Evolutionary conservation across 2,113 vertebrate genomes (phyloP).

Genomic region (Microtus pennsylvanicus): DNA sequence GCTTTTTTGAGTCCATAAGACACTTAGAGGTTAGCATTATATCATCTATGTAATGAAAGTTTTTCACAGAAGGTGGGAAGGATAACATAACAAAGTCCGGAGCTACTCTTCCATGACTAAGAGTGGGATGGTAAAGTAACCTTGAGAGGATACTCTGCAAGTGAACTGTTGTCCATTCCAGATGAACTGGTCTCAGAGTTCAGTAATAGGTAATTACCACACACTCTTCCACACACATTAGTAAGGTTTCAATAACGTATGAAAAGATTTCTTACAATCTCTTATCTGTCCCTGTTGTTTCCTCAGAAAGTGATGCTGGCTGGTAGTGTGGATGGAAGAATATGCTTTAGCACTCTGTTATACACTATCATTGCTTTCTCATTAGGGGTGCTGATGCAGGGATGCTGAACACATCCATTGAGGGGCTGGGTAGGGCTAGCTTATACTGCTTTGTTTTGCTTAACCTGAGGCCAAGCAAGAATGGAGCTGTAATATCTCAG

Average conservation of each 20-base stretch:
- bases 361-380: background rate
- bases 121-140: background rate
- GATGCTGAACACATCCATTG: background rate
- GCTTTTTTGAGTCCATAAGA: background rate
- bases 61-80: background rate
- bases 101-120: background rate
- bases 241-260: too few species aligned
- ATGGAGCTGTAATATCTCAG: background rate
- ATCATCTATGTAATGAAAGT: background rate
- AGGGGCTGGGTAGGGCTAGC: background rate
- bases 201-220: background rate
- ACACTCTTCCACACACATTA: too few species aligned
- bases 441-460: background rate
- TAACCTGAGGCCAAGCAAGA: background rate
- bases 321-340: background rate
- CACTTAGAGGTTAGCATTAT: background rate
- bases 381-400: background rate
- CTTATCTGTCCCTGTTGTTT: background rate
- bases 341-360: background rate
- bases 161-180: background rate
- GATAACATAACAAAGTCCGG: background rate
- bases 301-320: background rate
- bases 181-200: background rate
- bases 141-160: background rate
- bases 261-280: background rate